These are phyloP conservation scores for Sceloporus undulatus DNA, from an alignment of 2,113 vertebrate genomes.

Conservation along the genomic window DNA sequence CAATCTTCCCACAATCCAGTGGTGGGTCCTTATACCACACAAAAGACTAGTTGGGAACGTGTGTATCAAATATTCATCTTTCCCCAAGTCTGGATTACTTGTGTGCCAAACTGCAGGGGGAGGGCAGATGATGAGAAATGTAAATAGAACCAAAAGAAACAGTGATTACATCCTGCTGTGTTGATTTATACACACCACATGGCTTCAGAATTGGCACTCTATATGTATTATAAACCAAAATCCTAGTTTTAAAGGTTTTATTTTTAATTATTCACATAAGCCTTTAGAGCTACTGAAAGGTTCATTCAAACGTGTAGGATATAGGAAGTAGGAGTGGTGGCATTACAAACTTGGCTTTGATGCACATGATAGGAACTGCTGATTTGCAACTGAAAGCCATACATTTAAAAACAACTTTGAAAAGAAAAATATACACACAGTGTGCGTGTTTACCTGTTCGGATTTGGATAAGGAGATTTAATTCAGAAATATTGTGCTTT, in stretches of 20 bases:
- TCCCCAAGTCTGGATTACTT: not conserved
- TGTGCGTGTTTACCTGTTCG: constrained; percentile 60
- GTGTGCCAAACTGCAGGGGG: constrained; percentile 5
- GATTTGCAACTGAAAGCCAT: constrained; percentile 58
- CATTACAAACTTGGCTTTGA: constrained; percentile 42
- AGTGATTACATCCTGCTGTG: constrained; percentile 4
- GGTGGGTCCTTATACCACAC: constrained; percentile 7
- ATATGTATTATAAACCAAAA: constrained; percentile 33
- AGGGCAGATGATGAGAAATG: not conserved
- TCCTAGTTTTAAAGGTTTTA: constrained; percentile 29
- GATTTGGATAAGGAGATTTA: constrained; percentile 63
- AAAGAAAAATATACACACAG: constrained; percentile 68
- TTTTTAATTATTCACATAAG: constrained; percentile 26
- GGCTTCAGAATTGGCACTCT: constrained; percentile 32
- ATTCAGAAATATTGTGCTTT: constrained; percentile 66
- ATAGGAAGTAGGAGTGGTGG: constrained; percentile 17
- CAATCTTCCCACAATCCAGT: not conserved
- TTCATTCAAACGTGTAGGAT: constrained; percentile 8
- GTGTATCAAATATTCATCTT: not conserved
- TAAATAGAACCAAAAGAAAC: not conserved
- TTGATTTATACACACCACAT: not conserved
- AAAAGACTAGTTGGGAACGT: constrained; percentile 27
- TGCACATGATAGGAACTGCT: constrained; percentile 42
- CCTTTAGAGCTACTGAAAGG: constrained; percentile 9
- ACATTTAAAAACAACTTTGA: constrained; percentile 57